Base-by-base conservation (phyloP, 2,888 invertebrate genomes). In the Drosophila mimica region DNA sequence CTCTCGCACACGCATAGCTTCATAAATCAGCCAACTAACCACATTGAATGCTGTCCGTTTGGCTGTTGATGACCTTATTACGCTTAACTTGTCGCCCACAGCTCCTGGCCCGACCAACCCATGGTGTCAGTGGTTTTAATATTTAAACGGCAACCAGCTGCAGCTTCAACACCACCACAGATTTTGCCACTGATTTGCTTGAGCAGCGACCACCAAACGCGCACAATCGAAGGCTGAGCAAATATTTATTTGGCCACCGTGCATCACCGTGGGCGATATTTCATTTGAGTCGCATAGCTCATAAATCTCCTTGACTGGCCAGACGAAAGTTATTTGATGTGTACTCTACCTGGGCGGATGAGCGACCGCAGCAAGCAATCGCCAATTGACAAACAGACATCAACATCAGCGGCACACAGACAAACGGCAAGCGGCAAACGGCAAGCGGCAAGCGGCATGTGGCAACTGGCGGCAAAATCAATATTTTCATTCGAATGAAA, bases 401-500 rank as follows among this genome's bases (percentile, higher is more conserved):
- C 86, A 87, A 74, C 89, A 83, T 75, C 90, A 75, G 13, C 61
- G 73, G 33, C 64, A 62, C 71, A 74, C 68, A 38, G 25, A 25
- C 51, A 25, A 31, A 31, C 20, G 11, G 11, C 20, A 13, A 20
- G 43, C 20, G 28, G 34, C 60, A 51, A 66, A 15, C 61, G 73
- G 33, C 64, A 62, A 70, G 72, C 68, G 34, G 25, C 51, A 25
- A 31, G 28, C 20, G 11, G 11, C 20, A 13, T 6, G 43, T 11
- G 28, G 34, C 60, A 51, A 66, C 62, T 57, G 60, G 60, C 30
- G 78, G 49, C 68, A 81, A 90, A 89, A 89, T 89, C 89, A 89
- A 89, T 89, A 89, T 91, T 90, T 89, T 89, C 90, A 91, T 84
- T 78, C 75, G 70, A 90, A 91, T 89, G 90, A 91, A 89, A 91